These are phyloP conservation scores for Cosmia trapezina DNA, from an alignment of 2,888 invertebrate genomes.

Conservation along the genomic window DNA sequence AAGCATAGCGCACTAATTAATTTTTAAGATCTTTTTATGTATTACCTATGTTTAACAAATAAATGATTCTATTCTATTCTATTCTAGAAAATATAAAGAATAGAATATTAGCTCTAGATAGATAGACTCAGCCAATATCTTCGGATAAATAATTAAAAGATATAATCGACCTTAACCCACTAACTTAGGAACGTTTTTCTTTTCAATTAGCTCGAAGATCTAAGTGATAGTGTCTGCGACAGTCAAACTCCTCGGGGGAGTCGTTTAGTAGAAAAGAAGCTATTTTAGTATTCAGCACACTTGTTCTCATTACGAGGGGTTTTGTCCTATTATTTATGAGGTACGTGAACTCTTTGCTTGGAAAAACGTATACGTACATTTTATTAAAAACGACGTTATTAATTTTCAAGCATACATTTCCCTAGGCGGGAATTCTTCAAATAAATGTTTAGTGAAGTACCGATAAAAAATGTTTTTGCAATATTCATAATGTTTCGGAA, in stretches of 20 bases:
- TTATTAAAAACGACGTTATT: constrained; percentile 57
- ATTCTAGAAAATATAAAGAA: too few relatives aligned
- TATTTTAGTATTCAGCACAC: constrained; percentile 72
- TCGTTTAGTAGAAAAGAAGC: constrained; percentile 65
- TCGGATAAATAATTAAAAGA: neutral
- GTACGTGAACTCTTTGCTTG: constrained; percentile 68
- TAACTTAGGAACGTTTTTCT: neutral
- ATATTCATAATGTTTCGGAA: constrained; percentile 14
- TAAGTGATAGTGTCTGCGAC: constrained; percentile 40
- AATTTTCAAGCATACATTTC: constrained; percentile 56
- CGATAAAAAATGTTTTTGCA: constrained; percentile 30
- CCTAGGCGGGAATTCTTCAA: constrained; percentile 39
- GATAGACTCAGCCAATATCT: neutral
- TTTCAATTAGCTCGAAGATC: constrained; percentile 33
- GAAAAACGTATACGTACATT: constrained; percentile 52
- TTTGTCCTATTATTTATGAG: constrained; percentile 72
- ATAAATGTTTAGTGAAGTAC: constrained; percentile 27
- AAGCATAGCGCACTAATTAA: too few relatives aligned
- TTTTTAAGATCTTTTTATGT: too few relatives aligned
- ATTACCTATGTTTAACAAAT: too few relatives aligned
- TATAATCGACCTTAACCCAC: neutral
- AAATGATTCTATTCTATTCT: too few relatives aligned
- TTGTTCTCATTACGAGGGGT: constrained; percentile 71
- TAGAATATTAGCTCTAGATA: too few relatives aligned
- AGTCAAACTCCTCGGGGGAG: constrained; percentile 55